These are phyloP conservation scores for Orientallactaga sibirica DNA, from an alignment of 2,797 vertebrate species.

Conservation along the genomic window DNA sequence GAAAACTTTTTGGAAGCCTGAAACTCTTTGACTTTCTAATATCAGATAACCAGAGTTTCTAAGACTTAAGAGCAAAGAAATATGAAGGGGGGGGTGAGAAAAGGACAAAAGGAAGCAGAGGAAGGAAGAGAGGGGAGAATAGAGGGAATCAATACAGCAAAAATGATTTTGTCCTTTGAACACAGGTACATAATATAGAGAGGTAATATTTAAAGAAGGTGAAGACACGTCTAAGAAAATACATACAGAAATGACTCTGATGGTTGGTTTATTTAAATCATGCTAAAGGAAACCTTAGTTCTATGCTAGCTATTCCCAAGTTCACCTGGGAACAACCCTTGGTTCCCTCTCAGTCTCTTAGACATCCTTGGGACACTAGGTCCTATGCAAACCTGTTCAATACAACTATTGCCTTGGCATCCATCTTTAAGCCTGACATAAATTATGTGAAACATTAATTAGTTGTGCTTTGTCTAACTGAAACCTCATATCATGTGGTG, in stretches of 20 bases:
- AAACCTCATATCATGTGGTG: not conserved
- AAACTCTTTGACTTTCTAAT: conserved; percentile 22
- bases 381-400: not conserved
- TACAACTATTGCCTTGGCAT: not conserved
- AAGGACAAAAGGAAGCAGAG: not conserved
- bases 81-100: not conserved
- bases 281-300: not conserved
- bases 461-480: not conserved
- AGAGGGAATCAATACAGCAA: not conserved
- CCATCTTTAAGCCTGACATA: not conserved
- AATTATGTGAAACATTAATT: not conserved
- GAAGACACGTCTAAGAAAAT: not conserved
- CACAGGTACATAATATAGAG: not conserved
- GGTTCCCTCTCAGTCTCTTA: not conserved
- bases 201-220: not conserved
- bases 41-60: not conserved
- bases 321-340: not conserved
- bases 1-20: conserved; percentile 14
- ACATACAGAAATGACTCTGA: not conserved
- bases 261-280: not conserved
- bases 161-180: conserved; percentile 3
- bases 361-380: not conserved
- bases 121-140: not conserved
- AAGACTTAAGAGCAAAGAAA: not conserved
- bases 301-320: not conserved